Percentiles rank a stretch among this genome's conserved stretches.
Evolutionary conservation across 2,888 invertebrate species (phyloP).

Genomic region (Mesodorylaimus sp.): DNA sequence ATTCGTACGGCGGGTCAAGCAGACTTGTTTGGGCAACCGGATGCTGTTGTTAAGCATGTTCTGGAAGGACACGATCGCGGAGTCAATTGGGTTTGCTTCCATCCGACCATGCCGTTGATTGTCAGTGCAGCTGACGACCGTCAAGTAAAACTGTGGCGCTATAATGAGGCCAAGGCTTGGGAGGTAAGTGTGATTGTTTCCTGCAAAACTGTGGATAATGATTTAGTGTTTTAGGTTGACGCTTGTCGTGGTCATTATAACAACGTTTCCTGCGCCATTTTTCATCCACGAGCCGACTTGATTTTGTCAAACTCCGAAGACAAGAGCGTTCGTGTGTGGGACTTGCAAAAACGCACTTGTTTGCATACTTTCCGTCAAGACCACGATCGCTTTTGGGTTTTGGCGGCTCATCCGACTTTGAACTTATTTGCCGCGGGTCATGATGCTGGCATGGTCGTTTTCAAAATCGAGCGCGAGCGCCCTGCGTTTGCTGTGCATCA

Average conservation of each 20-base stretch:
- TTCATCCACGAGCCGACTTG: constrained; percentile 88
- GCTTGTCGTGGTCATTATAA: constrained; percentile 99
- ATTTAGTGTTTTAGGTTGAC: constrained; percentile 47
- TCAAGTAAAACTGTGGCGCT: constrained; percentile 84
- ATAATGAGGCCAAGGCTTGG: constrained; percentile 56
- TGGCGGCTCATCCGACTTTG: constrained; percentile 76
- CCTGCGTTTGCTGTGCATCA: constrained; percentile 86
- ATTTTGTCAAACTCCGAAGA: constrained; percentile 94
- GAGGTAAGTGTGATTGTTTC: constrained; percentile 37
- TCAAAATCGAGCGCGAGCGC: constrained; percentile 64
- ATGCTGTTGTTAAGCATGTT: constrained; percentile 33
- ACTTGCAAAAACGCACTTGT: constrained; percentile 81
- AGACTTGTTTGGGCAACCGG: constrained; percentile 65
- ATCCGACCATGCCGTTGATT: constrained; percentile 76
- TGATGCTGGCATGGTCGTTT: constrained; percentile 81
- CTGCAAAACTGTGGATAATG: neutral
- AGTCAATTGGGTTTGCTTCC: constrained; percentile 96
- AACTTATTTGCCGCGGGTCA: constrained; percentile 99
- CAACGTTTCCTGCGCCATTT: constrained; percentile 90
- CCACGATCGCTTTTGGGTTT: constrained; percentile 62
- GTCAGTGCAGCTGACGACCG: constrained; percentile 97
- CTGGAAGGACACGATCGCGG: constrained; percentile 66
- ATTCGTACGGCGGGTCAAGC: no score
- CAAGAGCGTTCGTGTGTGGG: constrained; percentile 93
- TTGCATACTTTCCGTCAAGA: constrained; percentile 61